A percentile compares a stretch with the other conserved stretches of the same genome.
Conservation (phyloP, 1,140 invertebrate genomes). For the Drosophila truncata region DNA sequence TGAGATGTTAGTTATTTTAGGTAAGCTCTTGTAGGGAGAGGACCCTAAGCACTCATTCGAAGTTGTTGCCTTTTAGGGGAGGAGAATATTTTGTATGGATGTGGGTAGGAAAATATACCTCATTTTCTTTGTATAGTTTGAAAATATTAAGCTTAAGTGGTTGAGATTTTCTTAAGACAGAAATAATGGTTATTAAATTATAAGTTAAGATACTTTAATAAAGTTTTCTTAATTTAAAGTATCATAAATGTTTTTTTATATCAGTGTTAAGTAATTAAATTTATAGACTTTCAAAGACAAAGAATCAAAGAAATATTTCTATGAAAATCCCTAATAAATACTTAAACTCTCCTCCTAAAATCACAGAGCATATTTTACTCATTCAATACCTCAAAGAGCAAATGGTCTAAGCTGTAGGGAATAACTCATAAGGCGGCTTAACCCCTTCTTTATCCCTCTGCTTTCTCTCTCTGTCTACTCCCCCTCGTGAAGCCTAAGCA, state of each 20-base stretch:
- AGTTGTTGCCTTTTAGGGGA: constrained; percentile 1
- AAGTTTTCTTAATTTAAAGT: neutral
- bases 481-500: constrained; percentile 25
- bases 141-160: neutral
- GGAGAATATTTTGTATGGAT: neutral
- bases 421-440: constrained; percentile 26
- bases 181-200: neutral
- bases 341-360: neutral
- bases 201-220: neutral
- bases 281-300: neutral
- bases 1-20: constrained; percentile 42
- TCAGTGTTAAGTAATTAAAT: too few relatives aligned
- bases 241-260: neutral
- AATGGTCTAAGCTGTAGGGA: neutral
- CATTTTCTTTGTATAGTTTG: neutral
- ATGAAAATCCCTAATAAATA: neutral
- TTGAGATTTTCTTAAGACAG: neutral
- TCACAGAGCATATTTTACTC: neutral
- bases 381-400: neutral
- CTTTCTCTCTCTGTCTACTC: neutral
- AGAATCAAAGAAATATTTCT: neutral
- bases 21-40: constrained; percentile 16
- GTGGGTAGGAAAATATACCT: neutral
- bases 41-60: constrained; percentile 6
- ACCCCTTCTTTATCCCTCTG: constrained; percentile 24